Base-by-base conservation (phyloP, 37 sponge, comb jelly and placozoan genomes). In the Spongilla lacustris region DNA sequence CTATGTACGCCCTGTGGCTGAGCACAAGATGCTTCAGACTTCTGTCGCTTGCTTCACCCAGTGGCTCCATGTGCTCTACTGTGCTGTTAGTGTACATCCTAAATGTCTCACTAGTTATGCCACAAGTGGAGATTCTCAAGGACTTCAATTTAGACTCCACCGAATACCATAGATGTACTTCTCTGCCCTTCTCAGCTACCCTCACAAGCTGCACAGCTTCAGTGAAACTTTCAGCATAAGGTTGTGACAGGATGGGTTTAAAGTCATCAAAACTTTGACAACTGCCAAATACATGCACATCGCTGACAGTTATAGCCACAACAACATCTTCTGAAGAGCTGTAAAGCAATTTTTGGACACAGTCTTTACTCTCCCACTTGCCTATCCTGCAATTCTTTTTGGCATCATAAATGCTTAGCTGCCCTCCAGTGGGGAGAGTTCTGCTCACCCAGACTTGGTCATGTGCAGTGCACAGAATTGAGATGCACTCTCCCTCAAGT, bases 1-100 rank as follows among this genome's bases (percentile, higher is more conserved):
- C 34, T 1, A 89, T 23, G 27, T 46, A 21, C 69, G 80, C 79
- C 23, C 79, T 6, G 50, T 79, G 58, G 11, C 58, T 58, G 58
- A 58, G 58, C 12, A 58, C 58, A 17, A 58, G 0, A 0, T 58
- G 19, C 58, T 58, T 58, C 58, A 58, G 1, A 8, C 19, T 58
- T 8, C 19, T 17, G 0, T 58, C 58, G 19, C 19, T 0, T 10
- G 58, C 11, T 1, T 17, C 58, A 1, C 58, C 58, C 4, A 58
- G 58, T 19, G 58, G 19, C 19, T 58, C 58, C 58, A 58, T 58
- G 58, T 58, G 58, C 58, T 58, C 58, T 14, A 58, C 58, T 10
- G 19, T 58, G 58, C 58, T 58, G 21, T 14, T 58, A 19, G 58
- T 17, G 11, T 58, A 58, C 58, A 58, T 8, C 58, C 58, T 10